phyloP scores from a whole-genome alignment of 1,140 invertebrate genomes.

The Pygmarrhopalites habei region DNA sequence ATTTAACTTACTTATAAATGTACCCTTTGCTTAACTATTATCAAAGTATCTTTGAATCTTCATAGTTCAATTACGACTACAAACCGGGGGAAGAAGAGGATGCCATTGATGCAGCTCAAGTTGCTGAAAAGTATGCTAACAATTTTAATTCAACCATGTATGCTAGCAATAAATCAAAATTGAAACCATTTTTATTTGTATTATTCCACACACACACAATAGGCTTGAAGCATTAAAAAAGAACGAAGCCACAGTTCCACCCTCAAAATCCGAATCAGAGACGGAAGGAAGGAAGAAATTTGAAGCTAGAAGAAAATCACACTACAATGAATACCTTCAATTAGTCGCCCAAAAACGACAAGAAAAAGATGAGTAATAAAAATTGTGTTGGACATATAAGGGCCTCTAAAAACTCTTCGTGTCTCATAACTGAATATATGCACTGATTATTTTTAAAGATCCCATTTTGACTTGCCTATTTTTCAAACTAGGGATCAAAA shows the following conservation, averaged over 20 bases:
- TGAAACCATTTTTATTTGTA: not conserved
- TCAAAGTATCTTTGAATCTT: too few relatives aligned
- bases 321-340: slow-evolving; percentile 97
- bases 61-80: slow-evolving; percentile 1
- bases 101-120: not conserved
- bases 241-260: slow-evolving; percentile 47
- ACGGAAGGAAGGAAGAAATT: slow-evolving; percentile 65
- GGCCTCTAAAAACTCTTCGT: too few relatives aligned
- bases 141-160: not conserved
- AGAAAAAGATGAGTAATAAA: too few relatives aligned
- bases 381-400: too few relatives aligned
- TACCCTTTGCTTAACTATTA: too few relatives aligned
- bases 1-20: too few relatives aligned
- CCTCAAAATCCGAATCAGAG: not conserved
- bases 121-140: not conserved
- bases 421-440: too few relatives aligned
- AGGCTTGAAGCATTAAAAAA: slow-evolving; percentile 49
- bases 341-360: too few relatives aligned
- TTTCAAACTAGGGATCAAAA: too few relatives aligned
- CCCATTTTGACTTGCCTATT: too few relatives aligned
- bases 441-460: too few relatives aligned
- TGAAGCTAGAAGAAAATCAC: slow-evolving; percentile 83
- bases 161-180: not conserved
- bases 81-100: not conserved
- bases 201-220: not conserved